Base-by-base conservation (phyloP, 2,888 invertebrate species). In the Nemapogon koenigi region DNA sequence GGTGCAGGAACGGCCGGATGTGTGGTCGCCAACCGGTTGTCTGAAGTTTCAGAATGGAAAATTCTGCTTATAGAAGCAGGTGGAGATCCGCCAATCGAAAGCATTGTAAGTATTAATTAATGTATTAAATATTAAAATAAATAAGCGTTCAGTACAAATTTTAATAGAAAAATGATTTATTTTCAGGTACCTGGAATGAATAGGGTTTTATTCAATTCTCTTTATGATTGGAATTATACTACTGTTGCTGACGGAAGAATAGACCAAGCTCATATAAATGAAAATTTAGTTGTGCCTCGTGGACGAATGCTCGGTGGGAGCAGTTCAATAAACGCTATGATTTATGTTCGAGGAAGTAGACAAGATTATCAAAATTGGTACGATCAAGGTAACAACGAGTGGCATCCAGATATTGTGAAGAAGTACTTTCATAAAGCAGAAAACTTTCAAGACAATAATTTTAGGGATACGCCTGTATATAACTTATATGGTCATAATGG, bases 191-290 rank as follows among this genome's bases (percentile, higher is more conserved):
- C 38, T n/a, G 14, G 14, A 29, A 18, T 38, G 22, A 16, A 19
- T 14, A 25, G 19, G 10, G 2, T 15, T 6, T n/a, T 43, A 11
- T 37, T 16, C 16, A 15, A 87, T 53, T 71, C 40, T 15, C 17
- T 11, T 49, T 50, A 90, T 36, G 90, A 91, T 57, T 91, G 90
- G 90, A 85, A 88, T 55, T 91, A 90, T 59, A 89, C 89, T 59
- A 88, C 88, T 1, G 90, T 90, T 53, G 89, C 90, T 0, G 84
- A 87, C 51, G 84, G 83, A 17, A 83, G 78, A 17, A 78, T 84
- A 1, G 89, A 88, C 55, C 63, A 88, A 49, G 89, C 88, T 85
- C 63, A 60, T 15, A 48, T 45, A 44, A 41, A 49, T 36, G 39
- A 49, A 42, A 15, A 50, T 14, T 49, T 51, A 14, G 49, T 46